Evolutionary conservation across 2,888 invertebrate species (phyloP), one percentile per base, ranked within the genome.

Genomic region (Apamea crenata): DNA sequence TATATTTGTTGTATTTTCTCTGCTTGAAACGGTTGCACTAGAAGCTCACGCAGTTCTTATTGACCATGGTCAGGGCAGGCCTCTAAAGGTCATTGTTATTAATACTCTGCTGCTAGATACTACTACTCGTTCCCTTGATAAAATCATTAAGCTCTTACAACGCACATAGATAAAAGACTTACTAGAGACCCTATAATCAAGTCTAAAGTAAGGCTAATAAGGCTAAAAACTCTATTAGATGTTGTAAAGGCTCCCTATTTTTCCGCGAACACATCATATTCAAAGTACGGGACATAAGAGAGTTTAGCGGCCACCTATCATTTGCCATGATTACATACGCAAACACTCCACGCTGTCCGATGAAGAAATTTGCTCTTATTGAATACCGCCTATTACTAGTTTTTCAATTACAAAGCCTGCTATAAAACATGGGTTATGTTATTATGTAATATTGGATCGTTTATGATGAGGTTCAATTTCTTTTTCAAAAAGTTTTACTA

Each of bases 301-400:
- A 83, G 78, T 85, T 88, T 84, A 89, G 83, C 83, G 82, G 80
- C 88, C 91, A 89, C 92, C 94, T 94, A 95, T 95, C 94, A 95
- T 96, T 94, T 95, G 92, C 93, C 71, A 90, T 93, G 93, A 96
- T 96, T 95, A 94, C 93, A 87, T 90, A 85, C 91, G 87, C 92
- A 92, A 92, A 92, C 92, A 91, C 92, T 92, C 86, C 91, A 93
- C 92, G 93, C 90, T 93, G 84, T 70, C 66, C 76, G 93, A 96
- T 96, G 94, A 96, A 96, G 95, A 95, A 95, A 96, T 96, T 95
- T 93, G 89, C 93, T 93, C 92, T 92, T 92, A 94, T 92, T 92
- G 89, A 92, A 91, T 88, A 87, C 88, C 85, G 82, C 88, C 81
- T 90, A 90, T 91, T 90, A 92, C 82, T 84, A 87, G 90, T 86